Evolutionary conservation across 2,888 invertebrate genomes (phyloP).

Genomic region (Microplitis deprimator): DNA sequence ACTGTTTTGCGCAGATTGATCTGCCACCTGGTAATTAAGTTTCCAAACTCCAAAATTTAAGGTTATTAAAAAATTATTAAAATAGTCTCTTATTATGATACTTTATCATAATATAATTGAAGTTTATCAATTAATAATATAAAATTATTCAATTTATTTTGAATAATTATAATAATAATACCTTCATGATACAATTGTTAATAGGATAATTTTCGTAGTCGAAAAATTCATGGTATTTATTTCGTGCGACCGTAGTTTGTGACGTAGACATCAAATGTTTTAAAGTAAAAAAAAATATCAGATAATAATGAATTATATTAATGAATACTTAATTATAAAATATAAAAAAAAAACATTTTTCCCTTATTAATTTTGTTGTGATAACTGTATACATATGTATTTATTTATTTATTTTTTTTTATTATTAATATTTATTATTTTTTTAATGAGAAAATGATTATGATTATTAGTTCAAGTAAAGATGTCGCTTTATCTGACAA

Average conservation of each 20-base stretch:
- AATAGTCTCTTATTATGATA: background rate
- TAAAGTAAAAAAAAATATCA: conserved; percentile 30
- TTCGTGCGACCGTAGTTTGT: conserved; percentile 53
- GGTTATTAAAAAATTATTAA: conserved; percentile 54
- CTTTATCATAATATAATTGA: background rate
- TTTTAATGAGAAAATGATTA: background rate
- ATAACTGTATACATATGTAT: background rate
- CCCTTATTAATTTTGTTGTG: background rate
- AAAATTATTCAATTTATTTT: conserved; percentile 10
- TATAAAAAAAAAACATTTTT: background rate
- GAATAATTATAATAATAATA: background rate
- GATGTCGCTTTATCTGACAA: background rate
- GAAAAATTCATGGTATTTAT: conserved; percentile 45
- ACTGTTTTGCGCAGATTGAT: conserved; percentile 54
- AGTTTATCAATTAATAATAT: background rate
- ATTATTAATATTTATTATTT: background rate
- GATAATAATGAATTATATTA: conserved; percentile 44
- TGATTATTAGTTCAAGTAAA: background rate
- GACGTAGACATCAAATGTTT: conserved; percentile 45
- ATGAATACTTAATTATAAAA: conserved; percentile 6
- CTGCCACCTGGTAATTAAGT: conserved; percentile 49
- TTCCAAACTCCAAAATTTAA: conserved; percentile 51
- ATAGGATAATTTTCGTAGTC: background rate
- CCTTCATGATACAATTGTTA: background rate
- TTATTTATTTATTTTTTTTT: conserved; percentile 27